Evolutionary conservation across 2,113 vertebrate species (phyloP).

Genomic region (Cromileptes altivelis): DNA sequence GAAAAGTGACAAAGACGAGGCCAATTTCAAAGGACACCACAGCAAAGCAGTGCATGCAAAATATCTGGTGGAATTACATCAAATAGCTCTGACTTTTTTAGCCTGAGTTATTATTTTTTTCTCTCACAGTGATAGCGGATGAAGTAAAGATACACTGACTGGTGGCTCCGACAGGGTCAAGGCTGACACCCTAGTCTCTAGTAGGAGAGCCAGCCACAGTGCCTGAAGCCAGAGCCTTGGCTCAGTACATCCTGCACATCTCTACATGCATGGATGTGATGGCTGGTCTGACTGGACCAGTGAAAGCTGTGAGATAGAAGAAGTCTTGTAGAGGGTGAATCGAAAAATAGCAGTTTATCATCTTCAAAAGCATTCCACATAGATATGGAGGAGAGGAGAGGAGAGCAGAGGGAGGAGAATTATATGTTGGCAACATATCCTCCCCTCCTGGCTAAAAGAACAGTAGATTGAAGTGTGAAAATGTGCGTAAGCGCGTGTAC

Average conservation of each 20-base stretch:
- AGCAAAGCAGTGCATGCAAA: background rate
- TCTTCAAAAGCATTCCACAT: conserved; percentile 61
- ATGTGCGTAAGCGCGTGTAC: background rate
- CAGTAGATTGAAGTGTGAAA: conserved; percentile 37
- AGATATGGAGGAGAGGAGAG: conserved; percentile 52
- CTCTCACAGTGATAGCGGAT: conserved; percentile 6
- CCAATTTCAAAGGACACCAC: background rate
- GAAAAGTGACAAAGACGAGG: conserved; percentile 5
- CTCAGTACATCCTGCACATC: conserved; percentile 16
- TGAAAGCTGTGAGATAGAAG: conserved; percentile 34
- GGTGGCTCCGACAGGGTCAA: conserved; percentile 50
- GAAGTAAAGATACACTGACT: conserved; percentile 50
- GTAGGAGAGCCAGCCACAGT: conserved; percentile 37
- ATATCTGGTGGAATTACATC: background rate
- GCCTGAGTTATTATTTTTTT: conserved; percentile 19
- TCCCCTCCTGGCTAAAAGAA: conserved; percentile 54
- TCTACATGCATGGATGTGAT: conserved; percentile 31
- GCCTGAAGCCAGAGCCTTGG: conserved; percentile 50
- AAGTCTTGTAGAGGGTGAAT: conserved; percentile 42
- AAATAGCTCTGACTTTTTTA: background rate
- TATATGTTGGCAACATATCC: conserved; percentile 51
- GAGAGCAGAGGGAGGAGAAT: conserved; percentile 44
- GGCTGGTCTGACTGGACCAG: conserved; percentile 35
- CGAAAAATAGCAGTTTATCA: conserved; percentile 59
- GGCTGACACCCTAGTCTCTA: conserved; percentile 33